Evolutionary conservation across 2,113 vertebrate species (phyloP), one percentile per base, ranked within the genome.

Genomic region (Calcarius ornatus): DNA sequence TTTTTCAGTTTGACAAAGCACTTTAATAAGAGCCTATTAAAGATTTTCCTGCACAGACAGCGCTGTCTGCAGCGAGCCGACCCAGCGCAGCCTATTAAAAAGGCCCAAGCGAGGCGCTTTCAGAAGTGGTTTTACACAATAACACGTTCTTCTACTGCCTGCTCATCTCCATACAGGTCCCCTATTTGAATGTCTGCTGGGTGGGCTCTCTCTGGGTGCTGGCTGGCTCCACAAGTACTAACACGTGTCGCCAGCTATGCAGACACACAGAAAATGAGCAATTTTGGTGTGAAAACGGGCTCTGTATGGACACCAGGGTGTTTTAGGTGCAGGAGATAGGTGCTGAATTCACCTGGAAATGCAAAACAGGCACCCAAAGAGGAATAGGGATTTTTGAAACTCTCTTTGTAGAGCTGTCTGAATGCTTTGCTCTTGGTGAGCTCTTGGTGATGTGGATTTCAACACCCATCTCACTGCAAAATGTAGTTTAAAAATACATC

Each of bases 61-160:
- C 0, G 28, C 90, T 59, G 87, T 75, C 92, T 91, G 88, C 57
- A 81, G 66, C 15, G 1, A 78, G 92, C 48, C 6, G 35, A 85
- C 66, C 92, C 43, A 50, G 45, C 50, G 69, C 81, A 79, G 85
- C 66, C 78, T 66, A 86, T 83, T 85, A 88, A 93, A 94, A 94
- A 63, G 82, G 82, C 76, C 76, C 66, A 21, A 72, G 79, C 0
- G 1, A 81, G 76, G 76, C 1, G 15, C 80, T 95, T 75, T 92
- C 72, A 86, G 80, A 95, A 93, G 90, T 90, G 88, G 82, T 92
- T 97, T 95, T 35, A 42, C 84, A 84, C 68, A 64, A 92, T 51
- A 83, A 83, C 71, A 73, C 6, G 15, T 80, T 93, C 42, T 79
- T 19, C 78, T 77, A 6, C 77, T 38, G 71, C 15, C 80, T 51